Evolutionary conservation across 2,797 vertebrate species (phyloP), one percentile per base, ranked within the genome.

Genomic region (Myotis pilosus): DNA sequence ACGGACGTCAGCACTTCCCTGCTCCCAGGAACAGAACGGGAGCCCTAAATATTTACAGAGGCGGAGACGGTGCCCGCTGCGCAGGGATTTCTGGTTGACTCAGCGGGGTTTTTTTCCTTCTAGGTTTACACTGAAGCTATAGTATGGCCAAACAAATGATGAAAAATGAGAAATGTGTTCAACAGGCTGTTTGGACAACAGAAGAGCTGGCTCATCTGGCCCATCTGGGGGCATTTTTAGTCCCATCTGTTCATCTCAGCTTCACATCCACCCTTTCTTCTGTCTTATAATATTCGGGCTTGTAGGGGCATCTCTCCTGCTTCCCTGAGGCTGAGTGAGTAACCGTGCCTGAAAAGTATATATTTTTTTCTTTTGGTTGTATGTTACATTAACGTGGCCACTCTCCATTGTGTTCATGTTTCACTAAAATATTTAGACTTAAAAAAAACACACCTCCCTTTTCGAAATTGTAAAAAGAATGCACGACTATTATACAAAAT

Each of bases 21-120:
- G 53, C 30, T 91, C 76, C 66, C 69, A 81, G 88, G 76, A 55
- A 28, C 55, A 57, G 13, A 5, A 91, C 92, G 23, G 33, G 13
- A 94, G 20, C 30, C 28, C 68, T 87, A 79, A 94, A 93, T 94
- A 97, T 96, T 97, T 96, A 96, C 94, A 91, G 89, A 76, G 4
- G 1, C 23, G 16, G 64, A 30, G 74, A 49, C n/a, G 1, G 33
- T 25, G 68, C 0, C 12, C 3, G 30, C 47, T 47, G 38, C 41
- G 44, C 41, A 7, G 49, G 38, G 33, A 74, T 13, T 22, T 69
- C 55, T 12, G 38, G 71, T 25, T 76, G 44, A 23, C 64, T 20
- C 62, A 53, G 47, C 55, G 8, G 15, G 2, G 0, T 13, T 25
- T 81, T 28, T 25, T 75, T 20, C 76, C 51, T 57, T 72, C 82